Percentiles rank a stretch among this genome's conserved stretches.
Evolutionary conservation across 2,888 invertebrate genomes (phyloP).

Genomic region (Parnassius apollo): DNA sequence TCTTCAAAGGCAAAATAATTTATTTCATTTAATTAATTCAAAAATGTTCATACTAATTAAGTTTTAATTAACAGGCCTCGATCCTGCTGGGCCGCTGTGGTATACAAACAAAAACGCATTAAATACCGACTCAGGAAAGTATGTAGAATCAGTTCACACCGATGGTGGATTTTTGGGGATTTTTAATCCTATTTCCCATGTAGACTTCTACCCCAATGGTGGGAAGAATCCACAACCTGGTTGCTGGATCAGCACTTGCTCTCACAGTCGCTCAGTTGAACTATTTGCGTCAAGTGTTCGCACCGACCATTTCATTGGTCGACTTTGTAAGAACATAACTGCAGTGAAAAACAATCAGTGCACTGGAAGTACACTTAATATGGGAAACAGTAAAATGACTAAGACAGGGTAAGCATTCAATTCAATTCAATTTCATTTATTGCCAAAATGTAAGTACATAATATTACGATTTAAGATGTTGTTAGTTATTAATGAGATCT

Average conservation of each 20-base stretch:
- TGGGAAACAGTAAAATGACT: conserved; percentile 48
- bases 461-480: too few species aligned
- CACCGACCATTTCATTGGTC: conserved; percentile 47
- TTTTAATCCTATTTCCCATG: conserved; percentile 41
- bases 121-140: conserved; percentile 41
- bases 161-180: conserved; percentile 54
- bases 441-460: too few species aligned
- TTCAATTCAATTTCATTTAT: too few species aligned
- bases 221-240: conserved; percentile 58
- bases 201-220: conserved; percentile 62
- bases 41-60: neutral
- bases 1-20: neutral
- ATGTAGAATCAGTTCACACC: conserved; percentile 62
- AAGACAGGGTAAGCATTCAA: conserved; percentile 45
- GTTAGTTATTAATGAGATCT: too few species aligned
- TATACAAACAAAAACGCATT: conserved; percentile 42
- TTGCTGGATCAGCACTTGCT: conserved; percentile 51
- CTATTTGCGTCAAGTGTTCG: conserved; percentile 52
- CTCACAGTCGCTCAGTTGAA: conserved; percentile 50
- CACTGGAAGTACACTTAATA: conserved; percentile 39
- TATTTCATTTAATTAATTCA: too few species aligned
- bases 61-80: conserved; percentile 11
- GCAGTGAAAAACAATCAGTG: conserved; percentile 44
- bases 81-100: conserved; percentile 63
- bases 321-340: conserved; percentile 41